A percentile compares a stretch with the other conserved stretches of the same genome.
phyloP scores from a whole-genome alignment of 2,888 invertebrate species.

The Neoscelio sp. region DNA sequence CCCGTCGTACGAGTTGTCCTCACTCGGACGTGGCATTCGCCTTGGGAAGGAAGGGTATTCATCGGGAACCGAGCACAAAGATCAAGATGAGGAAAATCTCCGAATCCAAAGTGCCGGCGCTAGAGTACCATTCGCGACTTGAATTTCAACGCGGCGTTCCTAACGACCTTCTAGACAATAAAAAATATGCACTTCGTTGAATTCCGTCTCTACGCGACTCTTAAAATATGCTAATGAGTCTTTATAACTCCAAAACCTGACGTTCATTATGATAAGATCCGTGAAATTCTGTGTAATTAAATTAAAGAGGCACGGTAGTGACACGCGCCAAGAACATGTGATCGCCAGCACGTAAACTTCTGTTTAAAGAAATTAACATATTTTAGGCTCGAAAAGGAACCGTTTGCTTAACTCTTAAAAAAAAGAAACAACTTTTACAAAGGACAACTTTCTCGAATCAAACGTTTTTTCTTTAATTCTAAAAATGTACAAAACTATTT shows the following conservation, averaged over 20 bases:
- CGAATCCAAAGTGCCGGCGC: not conserved
- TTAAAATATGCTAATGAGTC: not conserved
- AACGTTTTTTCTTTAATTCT: no score
- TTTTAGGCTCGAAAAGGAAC: no score
- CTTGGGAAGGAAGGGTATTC: not conserved
- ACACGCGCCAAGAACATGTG: constrained; percentile 39
- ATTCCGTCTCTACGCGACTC: not conserved
- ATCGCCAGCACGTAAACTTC: no score
- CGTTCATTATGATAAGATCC: not conserved
- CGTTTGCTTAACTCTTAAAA: no score
- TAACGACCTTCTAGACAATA: not conserved
- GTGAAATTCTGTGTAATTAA: constrained; percentile 25
- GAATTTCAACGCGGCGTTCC: constrained; percentile 1
- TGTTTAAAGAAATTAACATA: no score
- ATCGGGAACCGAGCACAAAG: not conserved
- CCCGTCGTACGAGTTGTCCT: constrained; percentile 46
- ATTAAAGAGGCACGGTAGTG: constrained; percentile 20
- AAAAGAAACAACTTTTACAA: no score
- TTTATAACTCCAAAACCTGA: not conserved
- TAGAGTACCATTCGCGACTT: not conserved
- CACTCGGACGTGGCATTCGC: constrained; percentile 22
- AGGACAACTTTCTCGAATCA: no score
- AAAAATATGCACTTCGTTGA: not conserved
- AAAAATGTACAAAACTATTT: no score
- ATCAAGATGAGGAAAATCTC: constrained; percentile 14